A percentile compares a stretch with the other conserved stretches of the same genome.
Conservation (phyloP, 2,797 vertebrate species). For the Sebastes matsubarae region DNA sequence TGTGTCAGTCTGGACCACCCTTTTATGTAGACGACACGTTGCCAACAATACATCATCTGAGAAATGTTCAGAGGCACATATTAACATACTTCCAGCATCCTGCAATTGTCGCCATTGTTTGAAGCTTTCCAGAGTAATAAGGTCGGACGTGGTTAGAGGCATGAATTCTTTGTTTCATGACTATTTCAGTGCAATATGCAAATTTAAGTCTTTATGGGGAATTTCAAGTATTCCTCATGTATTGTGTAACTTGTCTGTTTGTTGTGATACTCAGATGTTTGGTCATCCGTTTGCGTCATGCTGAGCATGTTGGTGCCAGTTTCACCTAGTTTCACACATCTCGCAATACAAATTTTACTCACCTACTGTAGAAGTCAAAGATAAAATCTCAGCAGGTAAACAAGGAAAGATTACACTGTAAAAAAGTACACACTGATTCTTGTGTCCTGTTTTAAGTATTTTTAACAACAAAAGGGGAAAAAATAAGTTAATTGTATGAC, state of each 20-base stretch:
- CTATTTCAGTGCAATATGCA: slow-evolving; percentile 14
- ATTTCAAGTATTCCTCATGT: neutral
- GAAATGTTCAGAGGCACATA: slow-evolving; percentile 17
- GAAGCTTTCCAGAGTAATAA: neutral
- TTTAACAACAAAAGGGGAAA: neutral
- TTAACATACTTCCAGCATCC: slow-evolving; percentile 44
- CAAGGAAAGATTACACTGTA: neutral
- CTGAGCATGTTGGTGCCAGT: neutral
- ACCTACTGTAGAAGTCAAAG: neutral
- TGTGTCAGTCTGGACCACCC: slow-evolving; percentile 41
- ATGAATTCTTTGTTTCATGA: neutral
- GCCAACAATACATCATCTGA: slow-evolving; percentile 18
- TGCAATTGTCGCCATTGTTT: slow-evolving; percentile 47
- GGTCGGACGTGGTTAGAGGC: neutral
- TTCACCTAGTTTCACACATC: neutral
- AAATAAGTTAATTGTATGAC: accelerated
- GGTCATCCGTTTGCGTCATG: neutral
- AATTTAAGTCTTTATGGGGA: neutral
- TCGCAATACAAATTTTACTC: neutral
- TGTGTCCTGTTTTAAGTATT: neutral
- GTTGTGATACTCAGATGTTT: neutral
- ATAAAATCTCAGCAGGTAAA: neutral
- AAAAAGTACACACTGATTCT: neutral
- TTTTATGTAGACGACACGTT: slow-evolving; percentile 4
- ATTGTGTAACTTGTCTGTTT: neutral